A percentile compares a stretch with the other conserved stretches of the same genome.
Conservation (phyloP, 2,797 vertebrate genomes). For the Trachurus trachurus region DNA sequence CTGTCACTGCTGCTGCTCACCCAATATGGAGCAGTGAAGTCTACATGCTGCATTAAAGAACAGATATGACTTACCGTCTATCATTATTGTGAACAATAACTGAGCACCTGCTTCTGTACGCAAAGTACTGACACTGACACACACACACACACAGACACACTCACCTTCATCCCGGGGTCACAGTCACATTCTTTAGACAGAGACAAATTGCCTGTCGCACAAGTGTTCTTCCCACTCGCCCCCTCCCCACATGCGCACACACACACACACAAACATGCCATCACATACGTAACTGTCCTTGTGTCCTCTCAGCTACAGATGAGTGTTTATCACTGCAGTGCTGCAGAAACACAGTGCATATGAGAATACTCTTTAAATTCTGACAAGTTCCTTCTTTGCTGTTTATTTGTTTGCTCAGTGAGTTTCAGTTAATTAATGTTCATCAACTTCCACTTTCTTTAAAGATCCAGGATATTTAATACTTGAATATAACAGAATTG, state of each 20-base stretch:
- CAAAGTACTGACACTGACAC: slow-evolving; percentile 30
- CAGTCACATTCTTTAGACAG: slow-evolving; percentile 77
- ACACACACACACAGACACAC: slow-evolving; percentile 23
- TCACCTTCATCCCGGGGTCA: slow-evolving; percentile 77
- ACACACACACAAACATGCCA: slow-evolving; percentile 17
- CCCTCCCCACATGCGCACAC: slow-evolving; percentile 6
- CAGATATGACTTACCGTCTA: slow-evolving; percentile 27
- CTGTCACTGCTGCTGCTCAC: background rate
- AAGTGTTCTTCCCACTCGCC: slow-evolving; percentile 67
- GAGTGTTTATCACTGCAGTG: slow-evolving; percentile 11
- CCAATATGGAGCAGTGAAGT: slow-evolving; percentile 8
- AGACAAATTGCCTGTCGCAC: slow-evolving; percentile 73
- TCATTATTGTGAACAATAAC: slow-evolving; percentile 48
- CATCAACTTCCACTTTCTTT: too few relatives aligned
- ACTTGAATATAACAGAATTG: background rate
- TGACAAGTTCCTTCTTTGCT: background rate
- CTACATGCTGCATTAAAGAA: slow-evolving; percentile 13
- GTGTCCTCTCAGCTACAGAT: slow-evolving; percentile 17
- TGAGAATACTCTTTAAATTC: background rate
- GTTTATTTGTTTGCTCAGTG: too few relatives aligned
- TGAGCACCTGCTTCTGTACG: slow-evolving; percentile 62
- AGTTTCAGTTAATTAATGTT: too few relatives aligned
- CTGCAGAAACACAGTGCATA: slow-evolving; percentile 6
- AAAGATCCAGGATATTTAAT: background rate
- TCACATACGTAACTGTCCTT: slow-evolving; percentile 26